Conservation (phyloP, 1,140 invertebrate species). For the Episyrphus balteatus region DNA sequence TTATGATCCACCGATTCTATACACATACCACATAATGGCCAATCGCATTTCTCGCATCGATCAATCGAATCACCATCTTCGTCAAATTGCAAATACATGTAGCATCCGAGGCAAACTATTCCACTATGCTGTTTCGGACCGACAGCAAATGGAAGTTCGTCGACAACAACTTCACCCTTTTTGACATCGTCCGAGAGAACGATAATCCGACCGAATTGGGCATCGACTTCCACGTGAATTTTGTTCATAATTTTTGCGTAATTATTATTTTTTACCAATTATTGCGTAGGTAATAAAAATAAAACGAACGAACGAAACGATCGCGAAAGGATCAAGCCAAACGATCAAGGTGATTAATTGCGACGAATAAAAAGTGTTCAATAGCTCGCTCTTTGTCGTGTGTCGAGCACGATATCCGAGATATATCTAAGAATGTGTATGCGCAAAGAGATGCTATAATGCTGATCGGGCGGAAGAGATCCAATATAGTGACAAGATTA, state of each 20-base stretch:
- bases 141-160: constrained; percentile 57
- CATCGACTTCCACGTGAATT: constrained; percentile 23
- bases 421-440: no score
- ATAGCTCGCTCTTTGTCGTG: no score
- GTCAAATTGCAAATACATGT: constrained; percentile 43
- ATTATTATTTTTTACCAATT: neutral
- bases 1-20: constrained; percentile 44
- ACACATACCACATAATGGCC: constrained; percentile 66
- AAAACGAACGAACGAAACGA: no score
- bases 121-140: constrained; percentile 59
- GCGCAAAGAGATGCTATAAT: no score
- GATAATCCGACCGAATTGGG: constrained; percentile 54
- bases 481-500: no score
- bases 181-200: constrained; percentile 51
- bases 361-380: no score
- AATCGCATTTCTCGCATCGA: constrained; percentile 57
- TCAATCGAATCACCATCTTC: constrained; percentile 36
- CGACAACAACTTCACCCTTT: constrained; percentile 58
- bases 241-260: constrained; percentile 20
- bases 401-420: no score
- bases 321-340: no score
- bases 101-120: constrained; percentile 65
- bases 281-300: neutral
- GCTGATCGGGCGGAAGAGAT: no score
- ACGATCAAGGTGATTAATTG: no score